Evolutionary conservation across 2,113 vertebrate genomes (phyloP).

Genomic region (Rana temporaria): DNA sequence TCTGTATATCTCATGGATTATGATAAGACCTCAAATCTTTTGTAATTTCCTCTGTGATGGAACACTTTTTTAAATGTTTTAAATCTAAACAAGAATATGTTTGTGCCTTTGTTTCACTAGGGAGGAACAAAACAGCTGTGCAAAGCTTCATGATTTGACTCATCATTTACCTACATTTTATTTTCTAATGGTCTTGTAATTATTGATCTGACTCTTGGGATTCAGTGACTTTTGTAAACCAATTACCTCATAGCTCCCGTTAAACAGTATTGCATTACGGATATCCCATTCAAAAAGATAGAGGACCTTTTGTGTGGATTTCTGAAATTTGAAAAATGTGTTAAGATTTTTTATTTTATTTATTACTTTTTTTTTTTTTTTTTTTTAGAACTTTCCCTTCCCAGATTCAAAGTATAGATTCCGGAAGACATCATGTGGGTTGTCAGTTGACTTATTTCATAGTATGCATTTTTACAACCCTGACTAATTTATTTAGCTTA

Average conservation of each 20-base stretch:
- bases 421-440: slow-evolving; percentile 69
- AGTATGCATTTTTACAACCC: background rate
- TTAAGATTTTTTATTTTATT: no score
- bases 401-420: slow-evolving; percentile 65
- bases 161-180: slow-evolving; percentile 61
- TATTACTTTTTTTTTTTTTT: no score
- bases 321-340: background rate
- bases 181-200: background rate
- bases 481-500: background rate
- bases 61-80: slow-evolving; percentile 57
- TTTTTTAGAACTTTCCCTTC: slow-evolving; percentile 60
- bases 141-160: slow-evolving; percentile 61
- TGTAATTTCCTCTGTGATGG: slow-evolving; percentile 52
- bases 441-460: slow-evolving; percentile 47
- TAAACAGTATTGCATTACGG: slow-evolving; percentile 79
- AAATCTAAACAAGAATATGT: slow-evolving; percentile 68
- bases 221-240: slow-evolving; percentile 84
- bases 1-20: slow-evolving; percentile 37
- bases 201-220: slow-evolving; percentile 61
- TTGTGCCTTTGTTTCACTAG: slow-evolving; percentile 79
- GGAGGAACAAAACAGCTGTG: slow-evolving; percentile 78
- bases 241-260: slow-evolving; percentile 87
- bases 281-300: slow-evolving; percentile 59
- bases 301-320: slow-evolving; percentile 11
- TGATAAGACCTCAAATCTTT: slow-evolving; percentile 31